Conservation (phyloP, 2,888 invertebrate genomes). For the Rotaria socialis region DNA sequence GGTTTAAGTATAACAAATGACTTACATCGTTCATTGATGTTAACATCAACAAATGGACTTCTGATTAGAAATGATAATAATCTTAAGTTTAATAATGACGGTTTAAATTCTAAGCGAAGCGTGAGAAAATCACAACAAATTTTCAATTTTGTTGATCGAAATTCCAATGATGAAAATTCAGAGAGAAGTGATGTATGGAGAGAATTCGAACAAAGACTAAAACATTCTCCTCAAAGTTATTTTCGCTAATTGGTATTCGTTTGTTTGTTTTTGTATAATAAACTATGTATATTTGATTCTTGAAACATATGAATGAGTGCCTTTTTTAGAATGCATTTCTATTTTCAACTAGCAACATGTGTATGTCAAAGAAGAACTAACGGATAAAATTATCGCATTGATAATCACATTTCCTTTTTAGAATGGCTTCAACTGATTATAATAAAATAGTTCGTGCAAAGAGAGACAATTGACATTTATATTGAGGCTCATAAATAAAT, state of each 20-base stretch:
- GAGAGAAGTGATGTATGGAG: not conserved
- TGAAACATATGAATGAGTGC: too few relatives aligned
- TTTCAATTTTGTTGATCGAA: not conserved
- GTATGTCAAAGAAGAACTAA: too few relatives aligned
- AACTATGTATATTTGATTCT: too few relatives aligned
- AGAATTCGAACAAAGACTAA: not conserved
- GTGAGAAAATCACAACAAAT: not conserved
- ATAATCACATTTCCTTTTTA: too few relatives aligned
- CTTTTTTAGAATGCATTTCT: too few relatives aligned
- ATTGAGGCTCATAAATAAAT: too few relatives aligned
- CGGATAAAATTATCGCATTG: too few relatives aligned
- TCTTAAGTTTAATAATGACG: not conserved
- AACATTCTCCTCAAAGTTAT: not conserved
- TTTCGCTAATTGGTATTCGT: not conserved
- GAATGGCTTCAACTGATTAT: too few relatives aligned
- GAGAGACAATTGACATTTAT: too few relatives aligned
- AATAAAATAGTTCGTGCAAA: too few relatives aligned
- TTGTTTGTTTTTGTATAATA: not conserved
- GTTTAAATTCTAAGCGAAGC: not conserved
- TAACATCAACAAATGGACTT: not conserved
- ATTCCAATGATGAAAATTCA: not conserved
- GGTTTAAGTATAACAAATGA: not conserved
- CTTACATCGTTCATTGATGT: not conserved
- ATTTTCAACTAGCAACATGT: too few relatives aligned
- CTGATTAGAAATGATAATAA: too few relatives aligned